Evolutionary conservation across 1,140 invertebrate species (phyloP).

Genomic region (Drosophila burlai): DNA sequence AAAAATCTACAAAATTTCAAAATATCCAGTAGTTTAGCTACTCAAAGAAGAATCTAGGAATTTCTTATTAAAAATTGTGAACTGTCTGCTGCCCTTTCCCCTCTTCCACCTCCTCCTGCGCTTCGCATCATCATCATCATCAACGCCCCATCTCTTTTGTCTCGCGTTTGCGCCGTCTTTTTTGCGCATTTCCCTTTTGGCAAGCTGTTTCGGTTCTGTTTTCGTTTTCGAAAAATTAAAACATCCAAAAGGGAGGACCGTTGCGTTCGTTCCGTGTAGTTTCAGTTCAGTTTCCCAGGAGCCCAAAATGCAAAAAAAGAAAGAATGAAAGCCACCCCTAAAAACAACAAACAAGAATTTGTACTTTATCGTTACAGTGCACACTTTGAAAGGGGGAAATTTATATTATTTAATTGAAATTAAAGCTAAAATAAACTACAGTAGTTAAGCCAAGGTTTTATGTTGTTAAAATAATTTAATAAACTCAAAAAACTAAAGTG

Average conservation of each 20-base stretch:
- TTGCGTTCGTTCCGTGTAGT: conserved; percentile 10
- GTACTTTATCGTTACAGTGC: conserved; percentile 23
- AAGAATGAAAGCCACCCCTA: conserved; percentile 55
- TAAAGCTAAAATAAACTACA: not conserved
- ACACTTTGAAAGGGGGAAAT: not conserved
- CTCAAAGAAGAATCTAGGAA: not conserved
- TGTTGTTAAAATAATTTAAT: not conserved
- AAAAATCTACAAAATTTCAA: not conserved
- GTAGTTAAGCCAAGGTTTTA: not conserved
- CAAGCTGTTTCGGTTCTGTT: conserved; percentile 57
- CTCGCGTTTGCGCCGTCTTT: conserved; percentile 79
- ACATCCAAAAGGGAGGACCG: conserved; percentile 49
- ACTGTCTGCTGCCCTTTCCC: conserved; percentile 11
- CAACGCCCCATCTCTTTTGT: conserved; percentile 63
- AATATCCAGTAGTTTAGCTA: not conserved
- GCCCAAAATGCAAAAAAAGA: conserved; percentile 34
- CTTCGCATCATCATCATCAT: conserved; percentile 49
- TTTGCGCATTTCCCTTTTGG: conserved; percentile 72
- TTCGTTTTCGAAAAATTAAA: conserved; percentile 68
- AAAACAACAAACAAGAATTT: conserved; percentile 62
- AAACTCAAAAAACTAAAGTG: no score
- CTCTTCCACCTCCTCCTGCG: conserved; percentile 24
- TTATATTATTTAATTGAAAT: not conserved
- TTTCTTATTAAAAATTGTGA: conserved; percentile 18
- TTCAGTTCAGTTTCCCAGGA: conserved; percentile 44